These are phyloP conservation scores for Dichetophora obliterata DNA, from an alignment of 2,888 invertebrate species.

Conservation along the genomic window DNA sequence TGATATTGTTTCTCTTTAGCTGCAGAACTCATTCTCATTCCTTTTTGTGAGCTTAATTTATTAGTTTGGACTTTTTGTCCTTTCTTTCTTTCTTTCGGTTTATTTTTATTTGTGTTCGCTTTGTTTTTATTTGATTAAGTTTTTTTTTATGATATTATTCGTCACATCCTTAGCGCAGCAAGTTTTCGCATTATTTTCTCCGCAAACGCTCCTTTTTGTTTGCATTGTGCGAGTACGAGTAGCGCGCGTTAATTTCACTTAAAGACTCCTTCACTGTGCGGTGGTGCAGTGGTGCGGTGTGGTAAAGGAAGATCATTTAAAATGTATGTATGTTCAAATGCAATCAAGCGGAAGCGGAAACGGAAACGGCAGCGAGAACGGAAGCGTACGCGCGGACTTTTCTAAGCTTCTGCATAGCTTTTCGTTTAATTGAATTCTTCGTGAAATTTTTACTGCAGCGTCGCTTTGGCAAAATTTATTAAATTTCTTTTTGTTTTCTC, in stretches of 20 bases:
- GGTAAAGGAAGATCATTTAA: too few species aligned
- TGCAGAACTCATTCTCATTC: constrained; percentile 12
- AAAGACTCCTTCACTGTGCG: too few species aligned
- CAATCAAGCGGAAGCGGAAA: constrained; percentile 9
- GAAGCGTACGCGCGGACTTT: neutral
- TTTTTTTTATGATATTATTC: neutral
- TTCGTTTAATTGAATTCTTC: constrained; percentile 20
- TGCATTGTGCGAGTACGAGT: neutral
- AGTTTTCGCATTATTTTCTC: neutral
- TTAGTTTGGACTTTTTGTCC: constrained; percentile 14
- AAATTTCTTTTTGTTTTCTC: constrained; percentile 1
- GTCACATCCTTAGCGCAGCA: neutral
- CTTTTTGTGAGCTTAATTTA: constrained; percentile 24
- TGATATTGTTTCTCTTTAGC: constrained; percentile 19
- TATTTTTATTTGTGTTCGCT: neutral
- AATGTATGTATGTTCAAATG: constrained; percentile 6
- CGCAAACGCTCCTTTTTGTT: neutral
- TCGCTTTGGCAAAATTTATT: neutral
- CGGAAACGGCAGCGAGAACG: neutral
- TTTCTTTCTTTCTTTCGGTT: constrained; percentile 11
- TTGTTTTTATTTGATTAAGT: neutral
- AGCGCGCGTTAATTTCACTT: too few species aligned
- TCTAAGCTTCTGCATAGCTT: neutral
- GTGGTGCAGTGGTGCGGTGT: too few species aligned
- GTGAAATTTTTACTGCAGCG: constrained; percentile 2